Evolutionary conservation across 2,888 invertebrate genomes (phyloP), one percentile per base, ranked within the genome.

Genomic region (Tubulanus polymorphus): DNA sequence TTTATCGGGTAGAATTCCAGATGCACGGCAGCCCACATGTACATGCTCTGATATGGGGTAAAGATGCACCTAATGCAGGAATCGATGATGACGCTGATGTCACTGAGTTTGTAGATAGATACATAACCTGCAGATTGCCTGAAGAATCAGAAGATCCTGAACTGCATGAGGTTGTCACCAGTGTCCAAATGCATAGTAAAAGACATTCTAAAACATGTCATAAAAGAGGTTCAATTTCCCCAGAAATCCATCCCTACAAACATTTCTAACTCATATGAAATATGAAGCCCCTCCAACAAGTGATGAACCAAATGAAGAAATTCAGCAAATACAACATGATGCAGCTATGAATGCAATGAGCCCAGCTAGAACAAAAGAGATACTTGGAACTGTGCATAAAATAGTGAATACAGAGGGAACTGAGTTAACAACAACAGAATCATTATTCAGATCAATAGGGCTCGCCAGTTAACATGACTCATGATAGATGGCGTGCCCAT

Each of bases 21-120:
- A 50, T 57, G 27, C 48, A 59, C 28, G 60, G 59, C 30, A 58
- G 58, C 18, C 61, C 59, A 8, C 61, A 63, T 53, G 60, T 63
- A 10, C 61, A 63, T 26, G 57, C 57, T 53, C 28, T 62, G 15
- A 49, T 61, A 6, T 63, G 59, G 62, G 53, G 53, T 30, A 35
- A 60, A 35, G 47, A 62, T 59, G 52, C 61, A 8, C 61, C 62
- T 50, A 59, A 55, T 28, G 54, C 52, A 26, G 45, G 46, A 15
- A 35, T 26, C 1, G 59, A 56, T 30, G 23, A 32, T 25, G 55
- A 58, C 52, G 37, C 51, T 10, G 61, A 61, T 51, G 30, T 62
- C 10, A 23, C 15, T 28, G 27, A 53, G 6, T 62, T 58, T 56
- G 45, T 61, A 29, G 60, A 62, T 37, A 55, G 59, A 27, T 61